Evolutionary conservation across 2,113 vertebrate species (phyloP).

Genomic region (Ptilorrhoa leucosticta): DNA sequence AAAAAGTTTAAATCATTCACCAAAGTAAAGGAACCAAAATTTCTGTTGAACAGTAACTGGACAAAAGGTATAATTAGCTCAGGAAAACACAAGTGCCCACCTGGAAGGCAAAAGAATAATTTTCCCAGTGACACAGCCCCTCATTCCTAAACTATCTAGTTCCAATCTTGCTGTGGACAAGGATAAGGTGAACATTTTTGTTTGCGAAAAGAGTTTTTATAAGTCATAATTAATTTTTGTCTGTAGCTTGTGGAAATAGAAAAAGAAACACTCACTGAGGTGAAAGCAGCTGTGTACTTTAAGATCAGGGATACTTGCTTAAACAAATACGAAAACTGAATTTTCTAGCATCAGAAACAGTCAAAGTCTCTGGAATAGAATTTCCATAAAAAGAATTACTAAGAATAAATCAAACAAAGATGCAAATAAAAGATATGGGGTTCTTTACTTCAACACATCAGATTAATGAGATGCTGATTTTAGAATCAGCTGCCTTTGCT

Average conservation of each 20-base stretch:
- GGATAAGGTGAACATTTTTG: neutral
- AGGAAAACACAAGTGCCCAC: rapidly evolving
- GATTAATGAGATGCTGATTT: neutral
- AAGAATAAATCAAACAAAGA: neutral
- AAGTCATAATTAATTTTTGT: neutral
- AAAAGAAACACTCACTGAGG: neutral
- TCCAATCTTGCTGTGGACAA: too few species aligned
- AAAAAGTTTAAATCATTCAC: neutral
- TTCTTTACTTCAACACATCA: neutral
- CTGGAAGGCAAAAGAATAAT: neutral
- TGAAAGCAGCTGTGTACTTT: neutral
- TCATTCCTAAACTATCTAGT: neutral
- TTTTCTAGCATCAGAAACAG: neutral
- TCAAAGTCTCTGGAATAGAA: neutral
- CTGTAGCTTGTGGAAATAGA: neutral
- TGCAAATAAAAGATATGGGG: neutral
- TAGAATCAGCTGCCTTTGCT: neutral
- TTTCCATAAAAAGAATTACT: neutral
- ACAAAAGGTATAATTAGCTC: rapidly evolving
- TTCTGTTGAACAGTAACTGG: neutral
- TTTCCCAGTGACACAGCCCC: neutral
- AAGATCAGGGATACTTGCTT: neutral
- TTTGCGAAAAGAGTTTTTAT: neutral
- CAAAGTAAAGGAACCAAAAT: neutral
- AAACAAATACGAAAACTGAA: neutral